phyloP scores from a whole-genome alignment of 2,888 invertebrate genomes.

The Noctua janthina region DNA sequence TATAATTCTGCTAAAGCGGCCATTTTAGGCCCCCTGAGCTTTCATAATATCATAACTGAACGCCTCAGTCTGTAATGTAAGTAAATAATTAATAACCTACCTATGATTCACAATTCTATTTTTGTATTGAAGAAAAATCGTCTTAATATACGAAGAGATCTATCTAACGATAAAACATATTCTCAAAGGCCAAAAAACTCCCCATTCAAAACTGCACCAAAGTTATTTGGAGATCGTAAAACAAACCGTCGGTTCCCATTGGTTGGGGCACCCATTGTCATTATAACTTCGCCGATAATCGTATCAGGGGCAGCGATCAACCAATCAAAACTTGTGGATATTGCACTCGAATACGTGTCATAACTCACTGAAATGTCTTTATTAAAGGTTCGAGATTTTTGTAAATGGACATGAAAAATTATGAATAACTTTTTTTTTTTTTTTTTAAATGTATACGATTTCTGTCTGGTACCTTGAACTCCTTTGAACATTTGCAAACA shows the following conservation, averaged over 20 bases:
- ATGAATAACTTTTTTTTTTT: background rate
- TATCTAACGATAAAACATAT: background rate
- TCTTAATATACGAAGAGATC: background rate
- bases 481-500: too few species aligned
- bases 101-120: too few species aligned
- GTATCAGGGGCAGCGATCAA: constrained; percentile 73
- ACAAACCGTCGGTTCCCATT: constrained; percentile 24
- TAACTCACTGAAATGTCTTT: constrained; percentile 14
- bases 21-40: too few species aligned
- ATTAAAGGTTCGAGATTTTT: background rate
- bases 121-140: background rate
- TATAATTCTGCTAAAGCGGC: too few species aligned
- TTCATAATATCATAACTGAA: background rate
- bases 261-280: constrained; percentile 67
- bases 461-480: background rate
- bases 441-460: background rate
- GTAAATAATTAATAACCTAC: background rate
- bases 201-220: constrained; percentile 36
- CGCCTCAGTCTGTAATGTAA: background rate
- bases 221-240: constrained; percentile 40
- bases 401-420: background rate
- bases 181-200: background rate
- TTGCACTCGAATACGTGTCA: constrained; percentile 60
- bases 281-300: constrained; percentile 78
- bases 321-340: constrained; percentile 78